phyloP scores from a whole-genome alignment of 2,113 vertebrate genomes.

The Chlorocebus sabaeus region DNA sequence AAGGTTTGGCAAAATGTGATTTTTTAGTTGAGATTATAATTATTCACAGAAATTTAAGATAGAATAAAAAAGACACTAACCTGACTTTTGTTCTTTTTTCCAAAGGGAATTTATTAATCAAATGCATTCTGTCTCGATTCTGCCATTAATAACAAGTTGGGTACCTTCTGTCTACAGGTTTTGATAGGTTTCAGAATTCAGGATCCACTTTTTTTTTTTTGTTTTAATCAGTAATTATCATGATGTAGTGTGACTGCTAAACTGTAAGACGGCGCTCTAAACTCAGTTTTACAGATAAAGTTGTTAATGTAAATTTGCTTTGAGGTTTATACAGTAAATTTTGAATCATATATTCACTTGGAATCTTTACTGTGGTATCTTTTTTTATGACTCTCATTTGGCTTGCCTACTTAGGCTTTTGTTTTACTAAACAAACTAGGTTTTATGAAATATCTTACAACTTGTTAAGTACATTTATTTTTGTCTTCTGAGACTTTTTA shows the following conservation, averaged over 20 bases:
- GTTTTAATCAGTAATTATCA: not conserved
- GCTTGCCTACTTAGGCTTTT: not conserved
- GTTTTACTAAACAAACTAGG: not conserved
- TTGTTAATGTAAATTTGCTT: not conserved
- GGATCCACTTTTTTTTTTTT: not conserved
- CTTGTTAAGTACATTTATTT: not conserved
- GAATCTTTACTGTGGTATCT: not conserved
- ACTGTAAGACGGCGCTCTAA: not conserved
- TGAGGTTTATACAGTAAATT: not conserved
- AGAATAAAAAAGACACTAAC: slow-evolving; percentile 57
- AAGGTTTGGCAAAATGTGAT: not conserved
- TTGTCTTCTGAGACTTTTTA: slow-evolving; percentile 4
- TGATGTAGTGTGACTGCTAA: not conserved
- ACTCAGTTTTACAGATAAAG: not conserved
- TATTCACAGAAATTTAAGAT: slow-evolving; percentile 32
- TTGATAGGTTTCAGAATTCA: not conserved
- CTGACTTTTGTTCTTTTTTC: slow-evolving; percentile 41
- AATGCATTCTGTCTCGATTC: slow-evolving; percentile 23
- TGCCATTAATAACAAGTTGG: not conserved
- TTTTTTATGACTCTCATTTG: not conserved
- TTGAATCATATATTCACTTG: not conserved
- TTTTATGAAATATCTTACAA: not conserved
- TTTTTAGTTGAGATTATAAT: not conserved
- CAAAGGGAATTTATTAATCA: slow-evolving; percentile 24
- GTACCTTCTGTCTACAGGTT: not conserved